phyloP scores from a whole-genome alignment of 2,797 vertebrate species.

The Chelonia mydas region DNA sequence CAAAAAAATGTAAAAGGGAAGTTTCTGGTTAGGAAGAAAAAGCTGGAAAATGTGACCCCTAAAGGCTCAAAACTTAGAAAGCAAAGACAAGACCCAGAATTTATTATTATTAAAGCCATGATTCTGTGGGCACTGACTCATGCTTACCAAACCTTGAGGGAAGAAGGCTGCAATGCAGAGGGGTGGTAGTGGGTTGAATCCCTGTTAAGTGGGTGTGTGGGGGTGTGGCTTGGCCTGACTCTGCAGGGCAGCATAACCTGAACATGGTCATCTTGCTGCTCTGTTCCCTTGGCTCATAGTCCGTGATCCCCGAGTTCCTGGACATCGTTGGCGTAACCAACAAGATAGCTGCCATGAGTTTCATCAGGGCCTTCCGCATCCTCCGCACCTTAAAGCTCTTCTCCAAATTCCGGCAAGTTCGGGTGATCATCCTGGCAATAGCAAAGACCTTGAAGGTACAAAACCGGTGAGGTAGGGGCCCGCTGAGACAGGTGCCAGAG shows the following conservation, averaged over 20 bases:
- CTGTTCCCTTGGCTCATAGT: slow-evolving; percentile 9
- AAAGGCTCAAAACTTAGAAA: neutral
- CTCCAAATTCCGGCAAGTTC: slow-evolving; percentile 66
- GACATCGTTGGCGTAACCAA: neutral
- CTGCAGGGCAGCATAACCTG: neutral
- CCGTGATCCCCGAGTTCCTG: slow-evolving; percentile 73
- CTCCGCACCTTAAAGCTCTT: slow-evolving; percentile 76
- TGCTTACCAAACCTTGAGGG: neutral
- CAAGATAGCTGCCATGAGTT: slow-evolving; percentile 14
- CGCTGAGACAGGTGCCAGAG: neutral
- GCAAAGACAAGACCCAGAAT: neutral
- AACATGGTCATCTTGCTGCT: neutral
- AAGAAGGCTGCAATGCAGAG: neutral
- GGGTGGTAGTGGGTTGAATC: neutral
- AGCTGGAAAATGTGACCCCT: neutral
- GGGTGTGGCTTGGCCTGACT: neutral
- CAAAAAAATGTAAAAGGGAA: neutral
- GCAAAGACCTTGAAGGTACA: slow-evolving; percentile 76
- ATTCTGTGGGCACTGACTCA: neutral
- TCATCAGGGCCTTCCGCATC: slow-evolving; percentile 70
- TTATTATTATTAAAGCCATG: neutral
- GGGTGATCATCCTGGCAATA: slow-evolving; percentile 76
- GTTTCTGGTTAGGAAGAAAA: neutral
- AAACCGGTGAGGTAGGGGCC: neutral
- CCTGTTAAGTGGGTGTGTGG: neutral